Evolutionary conservation across 2,888 invertebrate species (phyloP), one percentile per base, ranked within the genome.

Genomic region (Reticulitermes lucifugus): DNA sequence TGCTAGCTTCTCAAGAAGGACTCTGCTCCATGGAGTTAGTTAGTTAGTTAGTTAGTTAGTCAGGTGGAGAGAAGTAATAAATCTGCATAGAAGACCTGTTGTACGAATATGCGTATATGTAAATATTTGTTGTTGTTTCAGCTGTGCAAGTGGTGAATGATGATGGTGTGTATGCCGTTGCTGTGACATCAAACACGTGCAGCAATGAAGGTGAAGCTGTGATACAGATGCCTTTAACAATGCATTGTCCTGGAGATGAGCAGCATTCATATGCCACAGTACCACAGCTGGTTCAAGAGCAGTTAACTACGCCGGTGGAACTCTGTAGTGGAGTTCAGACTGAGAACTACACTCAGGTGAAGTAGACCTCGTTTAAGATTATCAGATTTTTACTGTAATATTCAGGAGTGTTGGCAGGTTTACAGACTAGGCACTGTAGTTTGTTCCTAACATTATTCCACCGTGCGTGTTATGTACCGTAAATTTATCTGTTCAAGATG

Each of bases 151-250:
- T 85, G 22, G 41, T 80, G 41, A 86, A 86, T 55, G 84, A 77
- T 0, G 85, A 86, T n/a, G 83, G 85, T 65, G 65, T 86, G 35
- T 86, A 86, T 43, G 81, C 85, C 12, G 77, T 85, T 46, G 86
- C 85, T n/a, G 84, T 86, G n/a, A n/a, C 83, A 21, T 83, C 83
- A 22, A 51, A 79, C 18, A 75, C 83, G 21, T 83, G 46, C 35
- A 75, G 35, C 22, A 73, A 84, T 73, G 84, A 86, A 29, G 65
- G 46, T 55, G 51, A 75, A 12, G 75, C 83, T 41, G 79, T 84
- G 22, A 46, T 85, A 18, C 84, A 86, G 29, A 85, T 83, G 46
- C 85, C 85, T 75, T 81, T 85, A 22, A 60, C 86, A 14, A 65
- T 86, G 21, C 80, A 83, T 12, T 86, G 85, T 60, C 43, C 73